phyloP scores from a whole-genome alignment of 2,888 invertebrate species.

The Drosophila subsilvestris region DNA sequence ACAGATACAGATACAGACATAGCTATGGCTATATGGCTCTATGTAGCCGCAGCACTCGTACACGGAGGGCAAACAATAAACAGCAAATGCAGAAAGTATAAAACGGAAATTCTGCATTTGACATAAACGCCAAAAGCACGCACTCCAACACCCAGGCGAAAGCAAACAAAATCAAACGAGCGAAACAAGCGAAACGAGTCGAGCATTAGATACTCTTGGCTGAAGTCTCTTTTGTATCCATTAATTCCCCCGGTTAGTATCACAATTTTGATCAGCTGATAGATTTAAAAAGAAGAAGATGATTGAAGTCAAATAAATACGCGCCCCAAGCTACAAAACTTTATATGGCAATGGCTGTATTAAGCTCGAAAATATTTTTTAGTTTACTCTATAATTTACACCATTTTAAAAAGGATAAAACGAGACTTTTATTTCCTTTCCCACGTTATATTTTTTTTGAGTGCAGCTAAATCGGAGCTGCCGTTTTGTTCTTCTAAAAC shows the following conservation, averaged over 20 bases:
- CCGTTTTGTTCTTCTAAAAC: too few species aligned
- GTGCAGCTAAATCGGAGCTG: too few species aligned
- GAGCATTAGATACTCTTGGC: slow-evolving; percentile 16
- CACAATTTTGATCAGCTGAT: background rate
- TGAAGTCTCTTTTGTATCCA: background rate
- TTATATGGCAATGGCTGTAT: background rate
- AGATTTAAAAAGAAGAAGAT: background rate
- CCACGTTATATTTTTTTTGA: background rate
- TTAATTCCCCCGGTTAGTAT: too few species aligned
- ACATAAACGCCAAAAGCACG: slow-evolving; percentile 71
- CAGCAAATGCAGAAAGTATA: slow-evolving; percentile 65
- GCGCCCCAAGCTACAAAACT: background rate
- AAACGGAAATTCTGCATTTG: slow-evolving; percentile 76
- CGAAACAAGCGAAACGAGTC: background rate
- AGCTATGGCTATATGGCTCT: slow-evolving; percentile 8
- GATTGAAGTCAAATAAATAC: background rate
- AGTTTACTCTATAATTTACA: too few species aligned
- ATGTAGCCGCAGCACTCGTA: background rate
- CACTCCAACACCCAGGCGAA: slow-evolving; percentile 49
- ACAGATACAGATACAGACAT: background rate
- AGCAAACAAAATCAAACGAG: slow-evolving; percentile 11
- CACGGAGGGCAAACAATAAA: slow-evolving; percentile 65
- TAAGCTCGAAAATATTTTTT: background rate
- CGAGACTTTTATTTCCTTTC: background rate
- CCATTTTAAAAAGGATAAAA: too few species aligned